These are phyloP conservation scores for Caenorhabditis doughertyi DNA, from an alignment of 2,888 invertebrate species.

Conservation along the genomic window DNA sequence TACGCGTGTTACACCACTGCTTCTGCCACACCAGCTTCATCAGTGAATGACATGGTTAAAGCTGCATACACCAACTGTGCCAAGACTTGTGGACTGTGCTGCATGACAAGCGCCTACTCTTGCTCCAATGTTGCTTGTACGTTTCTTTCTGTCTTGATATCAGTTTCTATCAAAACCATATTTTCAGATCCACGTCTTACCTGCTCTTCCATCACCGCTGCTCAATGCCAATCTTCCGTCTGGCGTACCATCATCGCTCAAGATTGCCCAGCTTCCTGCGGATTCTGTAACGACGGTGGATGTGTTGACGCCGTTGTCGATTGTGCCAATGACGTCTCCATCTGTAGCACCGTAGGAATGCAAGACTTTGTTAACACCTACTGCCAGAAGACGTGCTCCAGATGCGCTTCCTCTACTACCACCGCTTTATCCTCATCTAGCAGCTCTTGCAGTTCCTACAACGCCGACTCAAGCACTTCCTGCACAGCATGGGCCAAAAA, in stretches of 20 bases:
- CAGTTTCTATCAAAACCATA: background rate
- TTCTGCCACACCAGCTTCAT: slow-evolving; percentile 46
- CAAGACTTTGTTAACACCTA: slow-evolving; percentile 56
- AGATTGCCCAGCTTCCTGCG: slow-evolving; percentile 65
- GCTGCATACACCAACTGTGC: slow-evolving; percentile 59
- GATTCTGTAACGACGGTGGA: slow-evolving; percentile 66
- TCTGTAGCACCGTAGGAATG: slow-evolving; percentile 60
- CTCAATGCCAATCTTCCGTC: slow-evolving; percentile 52
- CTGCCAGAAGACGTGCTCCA: slow-evolving; percentile 72
- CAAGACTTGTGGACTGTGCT: slow-evolving; percentile 69
- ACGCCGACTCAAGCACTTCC: slow-evolving; percentile 43
- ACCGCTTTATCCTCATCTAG: slow-evolving; percentile 33
- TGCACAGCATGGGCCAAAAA: slow-evolving; percentile 45
- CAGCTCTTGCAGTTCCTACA: slow-evolving; percentile 46
- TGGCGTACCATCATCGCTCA: slow-evolving; percentile 65
- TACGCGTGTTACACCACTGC: slow-evolving; percentile 53
- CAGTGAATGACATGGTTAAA: slow-evolving; percentile 40
- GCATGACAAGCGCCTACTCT: slow-evolving; percentile 59
- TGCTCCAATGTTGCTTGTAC: slow-evolving; percentile 64
- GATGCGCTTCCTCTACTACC: slow-evolving; percentile 47
- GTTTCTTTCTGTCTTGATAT: slow-evolving; percentile 1
- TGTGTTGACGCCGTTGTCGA: slow-evolving; percentile 68
- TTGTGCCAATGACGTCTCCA: slow-evolving; percentile 64
- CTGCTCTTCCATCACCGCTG: slow-evolving; percentile 56
- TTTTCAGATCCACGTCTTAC: slow-evolving; percentile 40